Conservation (phyloP, 2,113 vertebrate species). For the Mellivora capensis region DNA sequence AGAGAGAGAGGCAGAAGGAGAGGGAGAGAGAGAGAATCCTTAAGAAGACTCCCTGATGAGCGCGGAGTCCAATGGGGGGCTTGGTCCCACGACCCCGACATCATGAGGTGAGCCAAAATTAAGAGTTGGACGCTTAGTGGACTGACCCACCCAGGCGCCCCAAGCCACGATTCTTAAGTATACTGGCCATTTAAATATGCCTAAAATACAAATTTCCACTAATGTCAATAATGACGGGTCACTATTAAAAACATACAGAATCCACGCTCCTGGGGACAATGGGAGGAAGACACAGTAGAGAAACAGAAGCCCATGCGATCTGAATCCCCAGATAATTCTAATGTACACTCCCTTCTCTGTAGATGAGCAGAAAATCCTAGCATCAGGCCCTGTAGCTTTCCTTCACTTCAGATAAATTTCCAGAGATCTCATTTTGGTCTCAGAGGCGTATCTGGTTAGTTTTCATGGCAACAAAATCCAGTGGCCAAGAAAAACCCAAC, state of each 20-base stretch:
- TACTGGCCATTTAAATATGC: neutral
- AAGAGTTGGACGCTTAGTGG: neutral
- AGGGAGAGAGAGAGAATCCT: neutral
- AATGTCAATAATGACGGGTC: neutral
- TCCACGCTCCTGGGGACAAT: neutral
- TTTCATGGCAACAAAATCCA: neutral
- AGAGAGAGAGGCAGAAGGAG: neutral
- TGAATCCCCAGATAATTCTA: neutral
- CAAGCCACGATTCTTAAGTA: neutral
- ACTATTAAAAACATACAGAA: neutral
- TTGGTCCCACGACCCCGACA: neutral
- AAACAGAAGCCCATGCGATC: neutral
- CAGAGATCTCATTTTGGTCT: neutral
- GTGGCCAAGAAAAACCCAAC: neutral
- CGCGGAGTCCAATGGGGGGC: neutral
- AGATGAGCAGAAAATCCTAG: neutral
- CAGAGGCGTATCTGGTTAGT: neutral
- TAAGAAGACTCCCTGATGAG: neutral
- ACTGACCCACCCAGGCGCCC: neutral
- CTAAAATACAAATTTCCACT: neutral
- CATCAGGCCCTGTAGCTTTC: neutral
- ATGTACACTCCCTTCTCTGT: neutral
- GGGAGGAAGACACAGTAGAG: neutral
- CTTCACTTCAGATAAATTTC: neutral
- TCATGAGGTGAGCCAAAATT: neutral